Evolutionary conservation across 2,888 invertebrate genomes (phyloP).

Genomic region (Serrognathus titanus): DNA sequence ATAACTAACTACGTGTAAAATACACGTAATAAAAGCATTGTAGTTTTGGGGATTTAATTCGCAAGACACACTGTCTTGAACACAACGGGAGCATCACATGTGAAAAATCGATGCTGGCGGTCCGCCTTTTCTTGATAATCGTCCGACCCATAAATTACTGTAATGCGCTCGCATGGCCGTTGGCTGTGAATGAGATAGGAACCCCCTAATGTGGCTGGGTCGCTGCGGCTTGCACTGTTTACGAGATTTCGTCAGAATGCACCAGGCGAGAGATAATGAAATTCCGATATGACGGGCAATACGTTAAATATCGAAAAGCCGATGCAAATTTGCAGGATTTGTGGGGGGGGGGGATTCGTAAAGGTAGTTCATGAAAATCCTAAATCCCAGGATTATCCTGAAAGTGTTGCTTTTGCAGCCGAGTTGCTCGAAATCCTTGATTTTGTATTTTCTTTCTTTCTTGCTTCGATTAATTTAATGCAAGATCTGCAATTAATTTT

Average conservation of each 20-base stretch:
- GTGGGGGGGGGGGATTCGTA: too few relatives aligned
- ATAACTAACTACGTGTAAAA: background rate
- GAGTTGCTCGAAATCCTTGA: too few relatives aligned
- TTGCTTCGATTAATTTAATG: too few relatives aligned
- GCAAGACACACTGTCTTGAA: conserved; percentile 22
- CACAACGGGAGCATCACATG: conserved; percentile 34
- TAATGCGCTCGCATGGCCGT: conserved; percentile 48
- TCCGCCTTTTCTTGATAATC: conserved; percentile 49
- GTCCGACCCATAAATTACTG: conserved; percentile 43
- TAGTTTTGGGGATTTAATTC: too few relatives aligned
- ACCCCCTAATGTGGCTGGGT: conserved; percentile 29
- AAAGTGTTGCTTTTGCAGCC: too few relatives aligned
- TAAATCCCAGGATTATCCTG: too few relatives aligned
- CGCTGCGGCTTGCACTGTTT: conserved; percentile 27
- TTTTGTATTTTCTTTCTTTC: too few relatives aligned
- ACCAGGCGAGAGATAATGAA: conserved; percentile 14
- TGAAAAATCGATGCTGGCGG: conserved; percentile 48
- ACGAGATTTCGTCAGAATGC: conserved; percentile 21
- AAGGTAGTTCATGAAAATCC: too few relatives aligned
- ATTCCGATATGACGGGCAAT: conserved; percentile 5
- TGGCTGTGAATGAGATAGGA: conserved; percentile 50
- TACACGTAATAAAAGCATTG: background rate
- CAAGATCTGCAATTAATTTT: too few relatives aligned
- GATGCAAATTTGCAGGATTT: too few relatives aligned
- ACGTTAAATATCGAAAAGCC: too few relatives aligned